Conservation (phyloP, 2,888 invertebrate genomes). For the Camptogramma bilineatum region DNA sequence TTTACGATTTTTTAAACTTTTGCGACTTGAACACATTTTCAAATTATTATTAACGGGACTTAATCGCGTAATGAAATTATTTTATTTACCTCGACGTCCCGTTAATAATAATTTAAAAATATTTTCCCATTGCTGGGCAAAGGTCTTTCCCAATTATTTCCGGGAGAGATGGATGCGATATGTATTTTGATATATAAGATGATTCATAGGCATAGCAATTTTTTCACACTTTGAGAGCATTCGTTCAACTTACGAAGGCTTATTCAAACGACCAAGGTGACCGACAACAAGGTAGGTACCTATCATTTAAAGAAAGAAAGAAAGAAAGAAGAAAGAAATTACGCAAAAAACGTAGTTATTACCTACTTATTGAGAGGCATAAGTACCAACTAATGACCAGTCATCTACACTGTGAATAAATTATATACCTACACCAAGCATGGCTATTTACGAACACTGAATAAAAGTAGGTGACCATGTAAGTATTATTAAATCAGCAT, state of each 20-base stretch:
- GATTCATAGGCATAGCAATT: no score
- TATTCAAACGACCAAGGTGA: not conserved
- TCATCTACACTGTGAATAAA: conserved; percentile 12
- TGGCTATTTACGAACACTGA: conserved; percentile 20
- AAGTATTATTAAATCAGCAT: conserved; percentile 8
- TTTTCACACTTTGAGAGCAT: not conserved
- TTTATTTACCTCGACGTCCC: no score
- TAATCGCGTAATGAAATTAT: no score
- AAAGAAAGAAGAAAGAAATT: no score
- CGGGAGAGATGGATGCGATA: no score
- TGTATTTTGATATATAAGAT: no score
- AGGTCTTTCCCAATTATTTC: no score
- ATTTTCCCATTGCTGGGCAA: no score
- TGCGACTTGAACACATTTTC: no score
- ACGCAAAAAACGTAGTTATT: conserved; percentile 15
- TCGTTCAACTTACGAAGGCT: not conserved
- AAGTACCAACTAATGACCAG: conserved; percentile 19
- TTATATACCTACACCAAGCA: conserved; percentile 17
- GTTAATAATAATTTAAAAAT: no score
- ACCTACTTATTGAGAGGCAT: conserved; percentile 21
- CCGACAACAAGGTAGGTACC: not conserved
- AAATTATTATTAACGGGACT: no score
- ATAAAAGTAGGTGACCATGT: conserved; percentile 11
- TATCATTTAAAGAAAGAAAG: conserved; percentile 8
- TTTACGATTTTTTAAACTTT: no score